Evolutionary conservation across 1,140 invertebrate species (phyloP).

Genomic region (Drosophila pallidifrons): DNA sequence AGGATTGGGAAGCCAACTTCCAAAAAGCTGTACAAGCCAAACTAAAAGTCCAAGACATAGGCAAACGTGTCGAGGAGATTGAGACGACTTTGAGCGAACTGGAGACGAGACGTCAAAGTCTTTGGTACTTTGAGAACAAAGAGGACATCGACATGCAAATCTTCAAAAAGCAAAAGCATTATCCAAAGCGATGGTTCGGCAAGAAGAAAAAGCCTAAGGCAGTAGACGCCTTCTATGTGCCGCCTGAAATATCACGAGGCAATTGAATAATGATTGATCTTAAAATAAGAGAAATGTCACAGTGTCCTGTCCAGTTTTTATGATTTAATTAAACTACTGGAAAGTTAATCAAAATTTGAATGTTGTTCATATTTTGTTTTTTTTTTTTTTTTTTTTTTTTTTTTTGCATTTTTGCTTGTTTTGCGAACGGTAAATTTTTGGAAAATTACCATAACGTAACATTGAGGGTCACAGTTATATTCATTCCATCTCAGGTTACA

Average conservation of each 20-base stretch:
- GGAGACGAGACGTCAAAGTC: slow-evolving; percentile 87
- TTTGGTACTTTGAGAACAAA: slow-evolving; percentile 93
- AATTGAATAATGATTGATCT: slow-evolving; percentile 34
- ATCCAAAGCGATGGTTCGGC: slow-evolving; percentile 84
- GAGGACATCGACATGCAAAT: slow-evolving; percentile 90
- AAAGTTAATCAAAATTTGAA: slow-evolving; percentile 76
- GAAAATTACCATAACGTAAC: slow-evolving; percentile 82
- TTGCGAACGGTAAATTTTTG: slow-evolving; percentile 78
- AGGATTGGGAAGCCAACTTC: slow-evolving; percentile 48
- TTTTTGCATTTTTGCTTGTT: slow-evolving; percentile 44
- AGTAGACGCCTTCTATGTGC: slow-evolving; percentile 88
- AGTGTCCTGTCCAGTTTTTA: slow-evolving; percentile 62
- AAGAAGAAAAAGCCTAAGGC: slow-evolving; percentile 85
- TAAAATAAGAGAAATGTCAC: slow-evolving; percentile 29
- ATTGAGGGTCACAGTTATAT: slow-evolving; percentile 84
- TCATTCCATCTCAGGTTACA: slow-evolving; percentile 83
- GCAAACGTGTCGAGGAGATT: slow-evolving; percentile 86
- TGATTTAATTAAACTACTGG: slow-evolving; percentile 80
- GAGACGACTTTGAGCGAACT: slow-evolving; percentile 87
- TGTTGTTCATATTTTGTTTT: slow-evolving; percentile 58
- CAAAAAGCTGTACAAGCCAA: slow-evolving; percentile 39
- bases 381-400: slow-evolving; percentile 58
- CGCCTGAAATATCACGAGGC: slow-evolving; percentile 87
- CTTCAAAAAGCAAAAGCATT: slow-evolving; percentile 86
- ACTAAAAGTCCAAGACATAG: slow-evolving; percentile 28